Evolutionary conservation across 2,888 invertebrate species (phyloP).

Genomic region (Euclidia mi): DNA sequence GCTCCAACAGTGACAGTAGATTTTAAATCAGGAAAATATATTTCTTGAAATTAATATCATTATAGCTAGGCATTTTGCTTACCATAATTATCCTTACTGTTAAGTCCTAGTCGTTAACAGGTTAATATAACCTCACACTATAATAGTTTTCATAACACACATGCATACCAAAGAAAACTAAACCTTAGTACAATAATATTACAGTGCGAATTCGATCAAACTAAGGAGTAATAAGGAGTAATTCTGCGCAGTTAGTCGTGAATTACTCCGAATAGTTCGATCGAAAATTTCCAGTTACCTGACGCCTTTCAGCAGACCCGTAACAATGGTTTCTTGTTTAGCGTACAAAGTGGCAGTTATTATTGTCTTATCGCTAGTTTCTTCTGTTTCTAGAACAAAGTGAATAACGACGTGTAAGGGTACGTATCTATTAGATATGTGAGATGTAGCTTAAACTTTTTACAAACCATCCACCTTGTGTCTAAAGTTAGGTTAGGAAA

Average conservation of each 20-base stretch:
- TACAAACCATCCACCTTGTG: too few relatives aligned
- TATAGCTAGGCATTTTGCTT: too few relatives aligned
- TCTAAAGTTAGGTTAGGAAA: too few relatives aligned
- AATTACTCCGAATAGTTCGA: neutral
- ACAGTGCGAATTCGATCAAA: neutral
- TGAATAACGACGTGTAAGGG: neutral
- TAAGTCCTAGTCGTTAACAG: too few relatives aligned
- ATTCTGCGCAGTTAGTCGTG: neutral
- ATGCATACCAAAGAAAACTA: neutral
- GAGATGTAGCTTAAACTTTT: too few relatives aligned
- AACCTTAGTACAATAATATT: neutral
- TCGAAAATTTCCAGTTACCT: conserved; percentile 65
- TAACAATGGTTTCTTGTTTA: conserved; percentile 81
- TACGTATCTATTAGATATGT: too few relatives aligned
- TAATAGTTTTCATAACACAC: too few relatives aligned
- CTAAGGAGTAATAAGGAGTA: neutral
- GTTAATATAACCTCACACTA: too few relatives aligned
- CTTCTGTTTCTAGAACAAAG: conserved; percentile 72
- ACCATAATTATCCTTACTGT: too few relatives aligned
- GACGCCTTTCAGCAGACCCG: conserved; percentile 90
- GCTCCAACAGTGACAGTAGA: too few relatives aligned
- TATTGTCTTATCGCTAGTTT: conserved; percentile 80
- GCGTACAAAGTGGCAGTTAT: conserved; percentile 83
- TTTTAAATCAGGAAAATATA: too few relatives aligned
- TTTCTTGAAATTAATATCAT: too few relatives aligned